Conservation (phyloP, 1,140 invertebrate species). For the Aphidius gifuensis region DNA sequence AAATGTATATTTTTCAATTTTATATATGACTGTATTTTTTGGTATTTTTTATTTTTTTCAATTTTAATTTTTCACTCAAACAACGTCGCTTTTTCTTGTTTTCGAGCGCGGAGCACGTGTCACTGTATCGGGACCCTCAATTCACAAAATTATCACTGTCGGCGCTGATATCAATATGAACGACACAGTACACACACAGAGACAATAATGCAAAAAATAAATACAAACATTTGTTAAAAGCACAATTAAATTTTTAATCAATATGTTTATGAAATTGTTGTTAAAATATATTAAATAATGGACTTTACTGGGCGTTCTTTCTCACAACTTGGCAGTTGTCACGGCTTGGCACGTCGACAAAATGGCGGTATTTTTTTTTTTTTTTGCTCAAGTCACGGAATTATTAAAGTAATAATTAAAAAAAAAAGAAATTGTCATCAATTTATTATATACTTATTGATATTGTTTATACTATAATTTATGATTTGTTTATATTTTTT, state of each 20-base stretch:
- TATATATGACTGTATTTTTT: too few relatives aligned
- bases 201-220: slow-evolving; percentile 1
- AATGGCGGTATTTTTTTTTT: slow-evolving; percentile 1
- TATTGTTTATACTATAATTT: too few relatives aligned
- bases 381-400: too few relatives aligned
- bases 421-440: too few relatives aligned
- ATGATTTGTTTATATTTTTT: background rate
- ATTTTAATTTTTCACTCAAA: too few relatives aligned
- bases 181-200: slow-evolving; percentile 37
- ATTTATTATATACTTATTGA: too few relatives aligned
- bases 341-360: slow-evolving; percentile 5
- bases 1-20: too few relatives aligned
- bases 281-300: background rate
- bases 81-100: too few relatives aligned
- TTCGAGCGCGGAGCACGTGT: too few relatives aligned
- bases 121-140: too few relatives aligned
- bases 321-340: slow-evolving; percentile 24
- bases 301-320: background rate
- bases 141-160: slow-evolving; percentile 68
- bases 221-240: background rate
- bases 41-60: too few relatives aligned
- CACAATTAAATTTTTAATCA: background rate
- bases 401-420: too few relatives aligned
- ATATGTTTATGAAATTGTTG: background rate
- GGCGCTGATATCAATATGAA: slow-evolving; percentile 70